Evolutionary conservation across 2,113 vertebrate genomes (phyloP).

Genomic region (Apteryx mantelli): DNA sequence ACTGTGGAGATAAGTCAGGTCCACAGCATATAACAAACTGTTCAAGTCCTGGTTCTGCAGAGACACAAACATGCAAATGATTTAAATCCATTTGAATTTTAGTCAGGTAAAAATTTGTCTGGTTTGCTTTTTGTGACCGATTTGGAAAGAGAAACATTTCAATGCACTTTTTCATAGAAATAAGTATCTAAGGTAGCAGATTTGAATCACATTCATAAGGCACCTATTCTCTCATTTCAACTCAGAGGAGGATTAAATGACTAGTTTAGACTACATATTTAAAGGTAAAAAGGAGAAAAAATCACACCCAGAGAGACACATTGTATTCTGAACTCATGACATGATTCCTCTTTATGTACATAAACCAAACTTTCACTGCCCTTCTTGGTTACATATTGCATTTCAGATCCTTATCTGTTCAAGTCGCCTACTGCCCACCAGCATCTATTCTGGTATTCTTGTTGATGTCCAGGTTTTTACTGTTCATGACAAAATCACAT

Average conservation of each 20-base stretch:
- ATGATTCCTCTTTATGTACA: neutral
- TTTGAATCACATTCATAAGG: neutral
- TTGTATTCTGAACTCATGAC: neutral
- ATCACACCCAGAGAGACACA: neutral
- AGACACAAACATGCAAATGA: neutral
- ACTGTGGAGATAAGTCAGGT: neutral
- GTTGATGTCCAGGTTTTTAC: neutral
- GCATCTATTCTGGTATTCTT: neutral
- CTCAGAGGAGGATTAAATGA: neutral
- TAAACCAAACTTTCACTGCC: neutral
- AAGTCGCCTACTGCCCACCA: neutral
- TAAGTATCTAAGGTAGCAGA: neutral
- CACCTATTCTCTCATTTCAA: neutral
- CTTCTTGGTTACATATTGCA: neutral
- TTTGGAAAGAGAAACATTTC: neutral
- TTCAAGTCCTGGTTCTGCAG: neutral
- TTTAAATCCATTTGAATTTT: neutral
- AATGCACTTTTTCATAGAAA: neutral
- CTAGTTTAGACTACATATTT: neutral
- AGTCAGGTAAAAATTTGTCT: neutral
- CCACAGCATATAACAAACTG: neutral
- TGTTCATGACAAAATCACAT: constrained; percentile 25
- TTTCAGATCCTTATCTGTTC: neutral
- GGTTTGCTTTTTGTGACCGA: neutral
- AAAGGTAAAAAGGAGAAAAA: neutral